These are phyloP conservation scores for Heterodera carotae DNA, from an alignment of 1,140 invertebrate genomes.

Conservation along the genomic window DNA sequence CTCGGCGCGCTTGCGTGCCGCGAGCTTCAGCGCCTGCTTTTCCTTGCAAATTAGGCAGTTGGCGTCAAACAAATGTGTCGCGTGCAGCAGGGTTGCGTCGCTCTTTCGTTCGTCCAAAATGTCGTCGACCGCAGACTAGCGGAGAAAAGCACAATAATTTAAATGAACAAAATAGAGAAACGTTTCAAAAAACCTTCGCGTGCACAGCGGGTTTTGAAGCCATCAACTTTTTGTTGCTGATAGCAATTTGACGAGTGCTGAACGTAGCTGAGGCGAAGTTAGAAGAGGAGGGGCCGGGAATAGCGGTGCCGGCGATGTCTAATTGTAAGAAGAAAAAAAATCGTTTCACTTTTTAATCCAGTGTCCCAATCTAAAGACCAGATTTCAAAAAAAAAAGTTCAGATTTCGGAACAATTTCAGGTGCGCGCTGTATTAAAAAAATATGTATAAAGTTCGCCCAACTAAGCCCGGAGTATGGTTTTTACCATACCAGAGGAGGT, in stretches of 20 bases:
- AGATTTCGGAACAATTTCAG: constrained; percentile 2
- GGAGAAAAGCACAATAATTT: too few relatives aligned
- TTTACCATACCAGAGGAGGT: constrained; percentile 6
- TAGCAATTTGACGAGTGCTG: too few relatives aligned
- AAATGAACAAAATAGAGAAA: neutral
- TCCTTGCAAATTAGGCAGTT: constrained; percentile 25
- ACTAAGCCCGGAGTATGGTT: neutral
- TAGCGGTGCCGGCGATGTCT: too few relatives aligned
- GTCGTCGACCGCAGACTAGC: constrained; percentile 22
- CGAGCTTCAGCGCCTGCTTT: neutral
- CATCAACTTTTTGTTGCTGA: too few relatives aligned
- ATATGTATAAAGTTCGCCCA: too few relatives aligned
- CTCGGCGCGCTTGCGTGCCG: neutral
- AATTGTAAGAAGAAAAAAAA: too few relatives aligned
- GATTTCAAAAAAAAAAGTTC: neutral
- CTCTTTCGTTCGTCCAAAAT: constrained; percentile 16
- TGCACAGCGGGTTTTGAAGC: neutral
- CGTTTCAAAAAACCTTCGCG: neutral
- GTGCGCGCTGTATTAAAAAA: too few relatives aligned
- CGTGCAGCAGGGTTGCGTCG: constrained; percentile 11
- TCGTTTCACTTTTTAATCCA: too few relatives aligned
- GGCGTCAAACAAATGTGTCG: constrained; percentile 17
- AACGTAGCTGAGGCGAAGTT: too few relatives aligned
- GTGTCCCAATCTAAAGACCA: too few relatives aligned
- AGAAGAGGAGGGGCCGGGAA: too few relatives aligned